These are phyloP conservation scores for Axinella damicornis DNA, from an alignment of 37 sponge, comb jelly and placozoan species.

Conservation along the genomic window DNA sequence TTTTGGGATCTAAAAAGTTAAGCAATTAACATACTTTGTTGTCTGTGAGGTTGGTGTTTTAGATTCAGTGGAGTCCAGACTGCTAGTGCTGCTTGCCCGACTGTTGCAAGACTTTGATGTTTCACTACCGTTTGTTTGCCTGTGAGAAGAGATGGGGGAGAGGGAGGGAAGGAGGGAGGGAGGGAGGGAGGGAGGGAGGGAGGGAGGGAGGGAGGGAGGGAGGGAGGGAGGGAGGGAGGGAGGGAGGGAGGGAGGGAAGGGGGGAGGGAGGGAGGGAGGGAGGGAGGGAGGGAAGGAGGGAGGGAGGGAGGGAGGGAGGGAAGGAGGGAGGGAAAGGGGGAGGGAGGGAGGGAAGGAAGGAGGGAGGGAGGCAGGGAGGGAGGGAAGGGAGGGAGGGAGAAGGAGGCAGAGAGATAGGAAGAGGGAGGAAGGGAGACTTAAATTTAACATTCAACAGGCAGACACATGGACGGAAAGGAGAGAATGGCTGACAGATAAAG, in stretches of 20 bases:
- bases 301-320: slow-evolving; percentile 1
- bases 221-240: background rate
- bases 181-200: background rate
- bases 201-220: background rate
- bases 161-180: background rate
- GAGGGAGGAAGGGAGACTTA: too few relatives aligned
- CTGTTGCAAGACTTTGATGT: background rate
- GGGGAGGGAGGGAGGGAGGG: slow-evolving; percentile 12
- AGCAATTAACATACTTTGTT: too few relatives aligned
- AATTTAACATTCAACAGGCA: too few relatives aligned
- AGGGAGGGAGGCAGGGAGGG: too few relatives aligned
- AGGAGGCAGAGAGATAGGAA: too few relatives aligned
- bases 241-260: slow-evolving; percentile 13
- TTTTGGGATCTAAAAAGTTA: too few relatives aligned
- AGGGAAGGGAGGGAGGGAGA: too few relatives aligned
- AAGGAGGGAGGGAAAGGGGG: background rate
- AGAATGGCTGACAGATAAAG: too few relatives aligned
- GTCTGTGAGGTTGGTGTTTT: background rate
- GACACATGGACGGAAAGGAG: too few relatives aligned
- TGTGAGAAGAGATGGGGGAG: background rate
- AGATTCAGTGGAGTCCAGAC: slow-evolving; percentile 17
- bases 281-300: slow-evolving; percentile 12
- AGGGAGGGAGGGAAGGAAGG: too few relatives aligned
- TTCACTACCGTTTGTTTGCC: background rate
- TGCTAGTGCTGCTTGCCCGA: slow-evolving; percentile 32